These are phyloP conservation scores for Eunapius fragilis DNA, from an alignment of 37 sponge, comb jelly and placozoan genomes.

Conservation along the genomic window DNA sequence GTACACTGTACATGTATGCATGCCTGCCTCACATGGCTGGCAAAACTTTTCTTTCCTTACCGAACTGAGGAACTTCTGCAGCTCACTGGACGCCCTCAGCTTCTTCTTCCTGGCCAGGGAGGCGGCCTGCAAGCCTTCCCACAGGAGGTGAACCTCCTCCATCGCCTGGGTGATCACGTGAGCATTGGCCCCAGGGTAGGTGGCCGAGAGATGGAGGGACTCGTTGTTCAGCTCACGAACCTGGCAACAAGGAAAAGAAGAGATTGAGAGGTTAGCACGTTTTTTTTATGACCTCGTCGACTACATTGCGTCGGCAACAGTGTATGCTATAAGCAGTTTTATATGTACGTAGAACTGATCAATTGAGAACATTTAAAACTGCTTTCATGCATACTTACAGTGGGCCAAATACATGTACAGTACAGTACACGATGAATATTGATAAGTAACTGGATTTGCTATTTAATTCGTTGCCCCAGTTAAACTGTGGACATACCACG, in stretches of 20 bases:
- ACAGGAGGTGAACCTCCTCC: slow-evolving; percentile 71
- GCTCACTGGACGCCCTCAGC: slow-evolving; percentile 78
- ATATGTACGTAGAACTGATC: no score
- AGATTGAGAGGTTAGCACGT: neutral
- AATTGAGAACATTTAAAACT: no score
- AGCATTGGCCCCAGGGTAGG: slow-evolving; percentile 81
- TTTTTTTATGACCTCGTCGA: no score
- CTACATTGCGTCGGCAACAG: no score
- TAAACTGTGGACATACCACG: slow-evolving; percentile 49
- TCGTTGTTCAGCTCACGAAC: slow-evolving; percentile 75
- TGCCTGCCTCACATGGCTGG: neutral
- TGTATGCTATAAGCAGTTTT: no score
- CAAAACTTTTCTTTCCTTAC: slow-evolving; percentile 42
- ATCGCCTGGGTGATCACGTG: slow-evolving; percentile 50
- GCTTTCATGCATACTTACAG: no score
- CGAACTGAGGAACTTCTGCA: slow-evolving; percentile 85
- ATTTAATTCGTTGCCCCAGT: neutral
- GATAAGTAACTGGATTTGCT: no score
- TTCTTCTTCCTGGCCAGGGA: slow-evolving; percentile 65
- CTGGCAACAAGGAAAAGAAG: slow-evolving; percentile 39
- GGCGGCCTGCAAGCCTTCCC: slow-evolving; percentile 81
- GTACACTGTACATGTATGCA: neutral
- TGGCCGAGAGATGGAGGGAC: slow-evolving; percentile 68
- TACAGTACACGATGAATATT: no score
- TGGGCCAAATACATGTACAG: no score